These are phyloP conservation scores for Charadrius vociferus DNA, from an alignment of 2,113 vertebrate genomes.

Conservation along the genomic window DNA sequence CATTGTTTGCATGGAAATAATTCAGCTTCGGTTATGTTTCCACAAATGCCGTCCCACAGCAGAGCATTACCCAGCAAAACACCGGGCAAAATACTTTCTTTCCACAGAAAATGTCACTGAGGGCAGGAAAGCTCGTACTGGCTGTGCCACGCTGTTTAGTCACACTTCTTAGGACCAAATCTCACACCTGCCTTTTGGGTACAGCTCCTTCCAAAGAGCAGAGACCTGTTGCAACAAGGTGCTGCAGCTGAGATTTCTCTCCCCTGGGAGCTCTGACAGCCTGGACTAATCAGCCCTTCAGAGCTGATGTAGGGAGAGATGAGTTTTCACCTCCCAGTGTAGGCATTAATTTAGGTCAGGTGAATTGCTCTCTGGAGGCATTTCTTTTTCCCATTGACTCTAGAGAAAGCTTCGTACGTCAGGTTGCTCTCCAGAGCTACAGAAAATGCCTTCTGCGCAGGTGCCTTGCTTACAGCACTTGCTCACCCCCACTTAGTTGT, in stretches of 20 bases:
- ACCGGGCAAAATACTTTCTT: not conserved
- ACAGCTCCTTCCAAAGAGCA: not conserved
- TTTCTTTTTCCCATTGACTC: not conserved
- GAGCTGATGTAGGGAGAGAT: accelerated
- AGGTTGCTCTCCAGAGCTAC: not conserved
- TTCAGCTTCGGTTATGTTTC: not conserved
- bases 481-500: not conserved
- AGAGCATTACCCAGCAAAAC: not conserved
- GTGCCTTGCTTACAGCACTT: not conserved
- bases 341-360: not conserved
- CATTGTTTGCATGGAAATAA: not conserved
- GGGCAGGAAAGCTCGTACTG: not conserved
- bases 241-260: not conserved
- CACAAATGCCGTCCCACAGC: not conserved
- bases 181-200: not conserved
- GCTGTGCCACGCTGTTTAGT: not conserved
- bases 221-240: not conserved
- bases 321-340: not conserved
- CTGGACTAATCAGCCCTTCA: not conserved
- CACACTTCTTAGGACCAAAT: not conserved
- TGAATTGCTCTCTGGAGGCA: not conserved
- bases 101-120: not conserved
- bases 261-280: not conserved
- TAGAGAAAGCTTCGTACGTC: not conserved
- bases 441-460: not conserved